Conservation (phyloP, 2,888 invertebrate species). For the Cryptocephalus moraei region DNA sequence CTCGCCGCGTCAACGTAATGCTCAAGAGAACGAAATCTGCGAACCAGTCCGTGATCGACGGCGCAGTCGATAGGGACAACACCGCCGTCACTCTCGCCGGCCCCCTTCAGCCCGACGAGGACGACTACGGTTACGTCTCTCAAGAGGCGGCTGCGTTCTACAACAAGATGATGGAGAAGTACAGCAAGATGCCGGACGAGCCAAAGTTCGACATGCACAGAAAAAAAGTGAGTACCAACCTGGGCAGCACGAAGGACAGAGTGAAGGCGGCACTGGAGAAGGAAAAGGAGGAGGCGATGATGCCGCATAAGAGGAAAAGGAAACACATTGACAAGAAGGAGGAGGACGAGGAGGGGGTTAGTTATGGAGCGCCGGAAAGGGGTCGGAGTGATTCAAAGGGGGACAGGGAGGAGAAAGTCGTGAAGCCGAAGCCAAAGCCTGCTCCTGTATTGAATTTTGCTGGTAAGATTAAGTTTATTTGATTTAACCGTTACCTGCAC, state of each 20-base stretch:
- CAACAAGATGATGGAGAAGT: conserved; percentile 77
- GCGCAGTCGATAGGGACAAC: conserved; percentile 67
- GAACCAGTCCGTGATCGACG: conserved; percentile 74
- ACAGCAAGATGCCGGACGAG: conserved; percentile 60
- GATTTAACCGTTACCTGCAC: no score
- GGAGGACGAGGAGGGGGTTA: conserved; percentile 20
- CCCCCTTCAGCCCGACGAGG: conserved; percentile 74
- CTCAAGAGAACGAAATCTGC: conserved; percentile 82
- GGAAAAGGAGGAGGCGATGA: conserved; percentile 61
- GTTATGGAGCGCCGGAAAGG: conserved; percentile 25
- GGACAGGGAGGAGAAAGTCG: conserved; percentile 26
- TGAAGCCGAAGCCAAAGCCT: conserved; percentile 47
- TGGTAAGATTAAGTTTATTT: conserved; percentile 24
- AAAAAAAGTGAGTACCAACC: conserved; percentile 40
- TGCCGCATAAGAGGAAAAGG: conserved; percentile 54
- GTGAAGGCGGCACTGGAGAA: conserved; percentile 64
- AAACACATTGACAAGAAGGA: conserved; percentile 32
- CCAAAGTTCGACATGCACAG: conserved; percentile 56
- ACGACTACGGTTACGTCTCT: conserved; percentile 77
- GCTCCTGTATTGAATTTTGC: conserved; percentile 69
- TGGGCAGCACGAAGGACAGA: conserved; percentile 57
- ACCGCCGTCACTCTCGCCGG: conserved; percentile 66
- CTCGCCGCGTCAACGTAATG: conserved; percentile 38
- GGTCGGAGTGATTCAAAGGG: conserved; percentile 29
- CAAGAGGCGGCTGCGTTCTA: conserved; percentile 73